Conservation (phyloP, 2,888 invertebrate genomes). For the Eupithecia exiguata region DNA sequence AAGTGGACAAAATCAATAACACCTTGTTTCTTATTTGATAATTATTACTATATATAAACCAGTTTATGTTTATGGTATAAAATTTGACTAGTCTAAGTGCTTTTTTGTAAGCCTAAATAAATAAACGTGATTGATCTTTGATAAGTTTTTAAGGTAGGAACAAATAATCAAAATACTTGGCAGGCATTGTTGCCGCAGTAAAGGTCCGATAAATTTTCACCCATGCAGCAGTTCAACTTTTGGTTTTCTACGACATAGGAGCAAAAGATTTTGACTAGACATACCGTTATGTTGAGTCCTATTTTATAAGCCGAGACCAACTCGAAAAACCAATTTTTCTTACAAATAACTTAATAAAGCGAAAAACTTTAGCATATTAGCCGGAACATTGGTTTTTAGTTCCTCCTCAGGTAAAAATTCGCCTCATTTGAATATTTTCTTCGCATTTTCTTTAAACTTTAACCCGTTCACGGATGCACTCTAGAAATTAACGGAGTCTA, state of each 20-base stretch:
- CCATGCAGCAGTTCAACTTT: background rate
- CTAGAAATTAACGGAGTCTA: constrained; percentile 23
- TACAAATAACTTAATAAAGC: background rate
- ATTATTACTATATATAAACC: too few relatives aligned
- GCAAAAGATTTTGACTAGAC: too few relatives aligned
- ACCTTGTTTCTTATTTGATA: too few relatives aligned
- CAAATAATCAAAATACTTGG: background rate
- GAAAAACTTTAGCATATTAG: background rate
- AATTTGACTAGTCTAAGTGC: too few relatives aligned
- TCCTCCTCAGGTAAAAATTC: background rate
- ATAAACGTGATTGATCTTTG: too few relatives aligned
- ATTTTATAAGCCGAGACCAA: background rate
- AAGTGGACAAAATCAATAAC: too few relatives aligned
- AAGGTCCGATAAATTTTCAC: too few relatives aligned
- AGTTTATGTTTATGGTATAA: too few relatives aligned
- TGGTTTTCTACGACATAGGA: background rate
- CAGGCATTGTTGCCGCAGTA: background rate
- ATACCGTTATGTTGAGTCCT: too few relatives aligned
- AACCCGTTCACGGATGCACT: constrained; percentile 20
- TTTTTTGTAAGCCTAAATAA: too few relatives aligned
- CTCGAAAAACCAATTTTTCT: background rate
- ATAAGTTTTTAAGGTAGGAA: background rate
- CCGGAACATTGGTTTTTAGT: background rate
- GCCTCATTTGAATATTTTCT: constrained; percentile 13
- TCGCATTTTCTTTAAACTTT: constrained; percentile 20